Conservation (phyloP, 2,113 vertebrate genomes). For the Oenanthe melanoleuca region DNA sequence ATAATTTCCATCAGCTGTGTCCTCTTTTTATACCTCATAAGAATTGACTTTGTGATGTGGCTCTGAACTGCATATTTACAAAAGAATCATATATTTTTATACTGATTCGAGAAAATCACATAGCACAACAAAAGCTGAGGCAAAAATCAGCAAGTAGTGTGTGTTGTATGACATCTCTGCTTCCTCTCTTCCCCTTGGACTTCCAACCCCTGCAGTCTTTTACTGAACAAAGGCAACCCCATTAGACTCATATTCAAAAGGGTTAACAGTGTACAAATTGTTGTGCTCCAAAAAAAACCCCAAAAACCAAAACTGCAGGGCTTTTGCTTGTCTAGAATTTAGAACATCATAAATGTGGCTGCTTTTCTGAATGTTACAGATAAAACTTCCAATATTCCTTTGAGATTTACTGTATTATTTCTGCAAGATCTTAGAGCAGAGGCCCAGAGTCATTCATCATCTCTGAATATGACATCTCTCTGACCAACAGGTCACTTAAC, state of each 20-base stretch:
- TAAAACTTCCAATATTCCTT: conserved; percentile 65
- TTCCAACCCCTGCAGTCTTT: not conserved
- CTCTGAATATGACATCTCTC: conserved; percentile 64
- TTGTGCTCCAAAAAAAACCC: not conserved
- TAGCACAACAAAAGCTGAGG: not conserved
- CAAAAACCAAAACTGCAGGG: not conserved
- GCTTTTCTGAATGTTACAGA: conserved; percentile 60
- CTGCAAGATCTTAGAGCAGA: conserved; percentile 60
- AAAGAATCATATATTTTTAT: not conserved
- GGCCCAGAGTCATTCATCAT: conserved; percentile 81
- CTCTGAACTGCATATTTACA: not conserved
- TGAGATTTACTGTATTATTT: conserved; percentile 68
- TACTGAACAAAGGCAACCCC: not conserved
- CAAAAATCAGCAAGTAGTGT: not conserved
- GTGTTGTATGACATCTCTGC: not conserved
- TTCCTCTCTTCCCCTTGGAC: not conserved
- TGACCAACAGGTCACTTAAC: conserved; percentile 75
- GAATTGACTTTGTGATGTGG: not conserved
- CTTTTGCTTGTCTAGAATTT: not conserved
- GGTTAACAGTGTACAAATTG: not conserved
- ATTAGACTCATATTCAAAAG: not conserved
- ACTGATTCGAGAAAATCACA: not conserved
- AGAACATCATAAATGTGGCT: not conserved
- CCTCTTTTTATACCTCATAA: not conserved
- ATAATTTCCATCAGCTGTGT: not conserved